Evolutionary conservation across 2,888 invertebrate genomes (phyloP).

Genomic region (Xylota sylvarum): DNA sequence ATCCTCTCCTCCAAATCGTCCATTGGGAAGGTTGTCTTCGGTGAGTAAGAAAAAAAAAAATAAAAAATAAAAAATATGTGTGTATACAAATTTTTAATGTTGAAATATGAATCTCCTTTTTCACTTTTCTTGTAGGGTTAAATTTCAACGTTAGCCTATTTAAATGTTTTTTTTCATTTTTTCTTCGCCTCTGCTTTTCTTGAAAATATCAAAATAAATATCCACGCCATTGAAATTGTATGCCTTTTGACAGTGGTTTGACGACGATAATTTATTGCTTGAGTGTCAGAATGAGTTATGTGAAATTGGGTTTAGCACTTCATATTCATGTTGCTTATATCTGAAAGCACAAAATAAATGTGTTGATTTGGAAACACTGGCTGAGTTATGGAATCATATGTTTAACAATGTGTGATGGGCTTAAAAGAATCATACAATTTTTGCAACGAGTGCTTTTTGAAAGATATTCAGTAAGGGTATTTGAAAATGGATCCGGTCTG

Average conservation of each 20-base stretch:
- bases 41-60: not conserved
- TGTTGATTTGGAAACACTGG: conserved; percentile 14
- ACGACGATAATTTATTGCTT: conserved; percentile 56
- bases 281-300: conserved; percentile 60
- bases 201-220: conserved; percentile 50
- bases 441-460: not conserved
- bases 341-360: conserved; percentile 32
- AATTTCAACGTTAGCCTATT: conserved; percentile 36
- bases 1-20: not conserved
- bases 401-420: conserved; percentile 7
- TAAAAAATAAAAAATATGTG: not conserved
- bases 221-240: conserved; percentile 55
- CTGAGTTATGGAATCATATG: conserved; percentile 15
- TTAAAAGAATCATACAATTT: not conserved
- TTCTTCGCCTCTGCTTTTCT: not conserved
- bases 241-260: conserved; percentile 64
- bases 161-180: conserved; percentile 9
- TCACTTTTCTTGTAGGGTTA: conserved; percentile 40
- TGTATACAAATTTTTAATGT: conserved; percentile 42
- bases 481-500: too few relatives aligned
- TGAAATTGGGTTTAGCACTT: conserved; percentile 43
- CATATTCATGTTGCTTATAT: conserved; percentile 22
- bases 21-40: conserved; percentile 27
- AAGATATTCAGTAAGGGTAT: not conserved
- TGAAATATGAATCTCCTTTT: conserved; percentile 57